Conservation (phyloP, 2,888 invertebrate species). For the Unio pictorum region DNA sequence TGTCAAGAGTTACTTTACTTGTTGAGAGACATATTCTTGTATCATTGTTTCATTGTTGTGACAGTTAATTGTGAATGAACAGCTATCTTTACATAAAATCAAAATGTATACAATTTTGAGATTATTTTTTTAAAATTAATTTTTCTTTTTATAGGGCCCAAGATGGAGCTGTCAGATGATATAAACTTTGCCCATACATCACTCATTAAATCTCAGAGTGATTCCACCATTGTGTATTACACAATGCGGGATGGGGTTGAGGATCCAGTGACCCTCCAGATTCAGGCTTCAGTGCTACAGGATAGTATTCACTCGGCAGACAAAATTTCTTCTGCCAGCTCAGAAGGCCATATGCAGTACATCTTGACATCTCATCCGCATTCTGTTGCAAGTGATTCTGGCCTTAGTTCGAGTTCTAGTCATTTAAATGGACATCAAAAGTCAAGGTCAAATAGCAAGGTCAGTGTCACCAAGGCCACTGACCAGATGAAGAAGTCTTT, state of each 20-base stretch:
- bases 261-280: neutral
- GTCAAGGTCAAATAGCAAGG: constrained; percentile 28
- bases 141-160: constrained; percentile 12
- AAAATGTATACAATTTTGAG: too few relatives aligned
- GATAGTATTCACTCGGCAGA: constrained; percentile 23
- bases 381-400: constrained; percentile 47
- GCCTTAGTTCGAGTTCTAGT: constrained; percentile 37
- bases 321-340: constrained; percentile 13
- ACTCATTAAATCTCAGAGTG: constrained; percentile 45
- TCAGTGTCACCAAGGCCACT: constrained; percentile 20
- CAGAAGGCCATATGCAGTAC: constrained; percentile 11
- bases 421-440: constrained; percentile 16
- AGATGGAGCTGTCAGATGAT: constrained; percentile 9
- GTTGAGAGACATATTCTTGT: too few relatives aligned
- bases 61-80: too few relatives aligned
- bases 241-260: constrained; percentile 1
- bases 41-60: too few relatives aligned
- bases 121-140: too few relatives aligned
- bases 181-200: constrained; percentile 7
- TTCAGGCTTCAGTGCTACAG: too few relatives aligned
- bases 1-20: too few relatives aligned
- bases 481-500: constrained; percentile 83
- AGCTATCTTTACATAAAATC: too few relatives aligned
- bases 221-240: constrained; percentile 39
- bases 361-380: constrained; percentile 18